Evolutionary conservation across 2,888 invertebrate genomes (phyloP), one percentile per base, ranked within the genome.

Genomic region (Apodemia mormo): DNA sequence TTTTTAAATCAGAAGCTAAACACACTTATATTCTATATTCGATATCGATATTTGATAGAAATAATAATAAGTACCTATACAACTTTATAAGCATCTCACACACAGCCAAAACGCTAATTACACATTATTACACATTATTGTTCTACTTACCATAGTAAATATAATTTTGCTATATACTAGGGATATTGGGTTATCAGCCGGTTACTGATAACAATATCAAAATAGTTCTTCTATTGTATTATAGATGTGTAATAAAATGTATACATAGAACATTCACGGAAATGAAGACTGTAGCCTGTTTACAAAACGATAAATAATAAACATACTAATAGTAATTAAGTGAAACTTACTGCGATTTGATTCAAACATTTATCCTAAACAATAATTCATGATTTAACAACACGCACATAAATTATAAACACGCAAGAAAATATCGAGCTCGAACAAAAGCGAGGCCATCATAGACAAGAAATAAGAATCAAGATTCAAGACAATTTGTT

Each of bases 331-430:
- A 58, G 30, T 33, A 58, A 58, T 58, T 58, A 58, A 58, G 58
- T 58, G 58, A 58, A 58, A 58, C 58, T 58, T 58, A 58, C 58
- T 58, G 30, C 58, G 58, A 58, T 58, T 9, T 30, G 58, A 58
- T 58, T 71, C 73, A 74, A 67, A 70, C 71, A 75, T 71, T 75
- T 69, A 72, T 71, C 70, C 73, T 69, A 66, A 76, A 69, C 69
- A 74, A 30, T 70, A 71, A 74, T 73, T 69, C 68, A 67, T 69
- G 73, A 68, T 72, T 70, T 33, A 69, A 72, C 65, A 69, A 72
- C 65, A 69, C 73, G 76, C 71, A 71, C 71, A 71, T 70, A 73
- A 74, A 71, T 71, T 72, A 74, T 54, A 70, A 67, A 73, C 74
- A 75, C 66, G 70, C 69, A 71, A 75, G 71, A 72, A 70, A 70